Base-by-base conservation (phyloP, 2,113 vertebrate species). In the Cavia aperea region DNA sequence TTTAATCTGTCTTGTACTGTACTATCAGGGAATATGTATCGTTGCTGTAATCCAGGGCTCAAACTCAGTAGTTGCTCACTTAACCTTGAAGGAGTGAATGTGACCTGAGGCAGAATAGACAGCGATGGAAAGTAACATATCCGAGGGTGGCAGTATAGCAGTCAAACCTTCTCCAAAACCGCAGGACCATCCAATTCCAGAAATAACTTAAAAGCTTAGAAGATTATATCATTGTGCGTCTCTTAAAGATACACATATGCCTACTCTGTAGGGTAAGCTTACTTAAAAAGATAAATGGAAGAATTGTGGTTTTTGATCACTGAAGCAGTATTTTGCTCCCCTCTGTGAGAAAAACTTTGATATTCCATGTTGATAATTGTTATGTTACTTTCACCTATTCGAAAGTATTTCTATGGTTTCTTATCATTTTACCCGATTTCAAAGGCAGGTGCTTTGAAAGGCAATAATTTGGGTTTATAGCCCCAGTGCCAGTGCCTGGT, bases 51-150 rank as follows among this genome's bases (percentile, higher is more conserved):
- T 26, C 43, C n/a, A 66, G 7, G 83, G 33, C 7, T 77, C 33
- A 23, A 66, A 88, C 49, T 84, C 77, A 92, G 84, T 66, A 96
- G 84, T 39, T 95, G 79, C 70, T 93, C 93, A 65, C 86, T 93
- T 89, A 94, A 86, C 36, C 46, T 68, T 82, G 75, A 66, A 63
- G 56, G 23, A 90, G 90, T 83, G 72, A 26, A 70, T 75, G 33
- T 70, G 24, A 94, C 51, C 33, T 24, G 43, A 95, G 31, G 56
- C 78, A 83, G 62, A 7, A n/a, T n/a, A 73, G 54, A 72, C 7
- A 66, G 14, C 5, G 5, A 95, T 15, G 31, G 33, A 89, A 19
- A 81, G 62, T 10, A 79, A 77, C 4, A 2, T 51, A 81, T 85
- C 21, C 8, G 33, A 26, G 7, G 12, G 68, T 60, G 56, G 26